A percentile compares a stretch with the other conserved stretches of the same genome.
phyloP scores from a whole-genome alignment of 2,888 invertebrate genomes.

The Caenorhabditis virilis region DNA sequence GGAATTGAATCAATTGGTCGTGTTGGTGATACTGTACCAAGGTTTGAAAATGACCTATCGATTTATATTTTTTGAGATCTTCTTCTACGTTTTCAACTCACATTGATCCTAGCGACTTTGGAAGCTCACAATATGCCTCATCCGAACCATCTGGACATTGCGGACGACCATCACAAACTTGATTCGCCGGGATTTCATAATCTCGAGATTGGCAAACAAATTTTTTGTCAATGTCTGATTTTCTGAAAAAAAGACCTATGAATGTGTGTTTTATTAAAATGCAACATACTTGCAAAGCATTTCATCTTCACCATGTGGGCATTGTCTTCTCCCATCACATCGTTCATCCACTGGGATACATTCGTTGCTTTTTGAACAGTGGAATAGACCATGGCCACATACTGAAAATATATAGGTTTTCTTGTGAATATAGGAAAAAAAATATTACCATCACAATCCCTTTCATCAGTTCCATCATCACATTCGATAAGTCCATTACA shows the following conservation, averaged over 20 bases:
- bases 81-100: not conserved
- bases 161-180: conserved; percentile 62
- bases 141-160: conserved; percentile 66
- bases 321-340: conserved; percentile 66
- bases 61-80: not conserved
- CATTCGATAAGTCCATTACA: conserved; percentile 68
- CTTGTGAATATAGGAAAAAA: not conserved
- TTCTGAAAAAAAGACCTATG: conserved; percentile 26
- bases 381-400: conserved; percentile 63
- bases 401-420: conserved; percentile 38
- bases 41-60: conserved; percentile 33
- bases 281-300: conserved; percentile 56
- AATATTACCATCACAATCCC: conserved; percentile 59
- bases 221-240: conserved; percentile 38
- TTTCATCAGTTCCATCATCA: conserved; percentile 67
- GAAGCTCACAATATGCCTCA: conserved; percentile 61
- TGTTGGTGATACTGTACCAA: conserved; percentile 4
- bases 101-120: conserved; percentile 19
- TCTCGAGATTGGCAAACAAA: conserved; percentile 59
- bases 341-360: conserved; percentile 61
- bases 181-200: conserved; percentile 47
- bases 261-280: not conserved
- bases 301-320: conserved; percentile 67
- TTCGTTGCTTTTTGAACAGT: conserved; percentile 62
- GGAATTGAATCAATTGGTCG: not conserved